Percentiles rank a stretch among this genome's conserved stretches.
Evolutionary conservation across 2,888 invertebrate genomes (phyloP).

Genomic region (Cryptocheilus praepositus): DNA sequence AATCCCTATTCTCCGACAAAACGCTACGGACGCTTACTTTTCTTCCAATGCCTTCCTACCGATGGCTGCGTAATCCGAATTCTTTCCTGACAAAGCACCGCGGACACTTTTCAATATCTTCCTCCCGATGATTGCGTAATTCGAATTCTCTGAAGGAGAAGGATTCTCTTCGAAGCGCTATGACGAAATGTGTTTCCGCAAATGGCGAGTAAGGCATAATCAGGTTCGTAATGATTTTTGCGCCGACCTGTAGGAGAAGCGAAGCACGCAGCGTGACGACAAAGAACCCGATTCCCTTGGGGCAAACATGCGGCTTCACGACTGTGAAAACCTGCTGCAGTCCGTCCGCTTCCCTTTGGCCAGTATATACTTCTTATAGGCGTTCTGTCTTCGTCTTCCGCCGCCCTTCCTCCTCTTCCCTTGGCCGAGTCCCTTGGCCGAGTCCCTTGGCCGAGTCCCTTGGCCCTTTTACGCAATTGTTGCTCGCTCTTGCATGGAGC

Average conservation of each 20-base stretch:
- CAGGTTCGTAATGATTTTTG: constrained; percentile 14
- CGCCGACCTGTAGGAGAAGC: constrained; percentile 8
- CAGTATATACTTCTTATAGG: background rate
- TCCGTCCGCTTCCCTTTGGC: constrained; percentile 3
- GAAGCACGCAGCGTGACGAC: constrained; percentile 9
- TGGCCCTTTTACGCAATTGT: constrained; percentile 1
- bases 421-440: background rate
- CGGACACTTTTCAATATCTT: no score
- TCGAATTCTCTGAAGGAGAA: no score
- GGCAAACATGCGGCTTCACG: constrained; percentile 11
- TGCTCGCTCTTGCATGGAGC: constrained; percentile 17
- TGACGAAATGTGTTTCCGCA: no score
- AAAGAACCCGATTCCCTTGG: constrained; percentile 18
- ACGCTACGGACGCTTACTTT: no score
- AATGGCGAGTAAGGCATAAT: no score
- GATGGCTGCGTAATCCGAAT: no score
- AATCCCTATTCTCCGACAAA: no score
- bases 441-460: background rate
- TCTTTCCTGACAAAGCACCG: no score
- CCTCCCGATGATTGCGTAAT: no score
- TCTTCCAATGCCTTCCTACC: no score
- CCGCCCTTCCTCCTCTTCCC: background rate
- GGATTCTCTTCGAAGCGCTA: no score
- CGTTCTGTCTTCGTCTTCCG: background rate
- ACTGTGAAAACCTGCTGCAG: constrained; percentile 16